Evolutionary conservation across 2,888 invertebrate species (phyloP), one percentile per base, ranked within the genome.

Genomic region (Auanema freiburgensis): DNA sequence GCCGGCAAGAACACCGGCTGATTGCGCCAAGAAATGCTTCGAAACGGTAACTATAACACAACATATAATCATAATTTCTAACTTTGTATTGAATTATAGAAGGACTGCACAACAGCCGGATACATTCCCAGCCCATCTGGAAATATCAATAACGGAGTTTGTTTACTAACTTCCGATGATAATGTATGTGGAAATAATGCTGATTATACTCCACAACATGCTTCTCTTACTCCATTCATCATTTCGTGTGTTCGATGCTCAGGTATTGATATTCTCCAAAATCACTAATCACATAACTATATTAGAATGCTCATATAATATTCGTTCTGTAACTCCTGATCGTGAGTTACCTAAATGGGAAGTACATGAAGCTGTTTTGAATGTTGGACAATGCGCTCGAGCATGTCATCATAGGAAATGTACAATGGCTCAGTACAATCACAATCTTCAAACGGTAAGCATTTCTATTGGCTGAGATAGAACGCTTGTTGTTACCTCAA

Each of bases 161-260:
- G 82, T 63, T 70, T 83, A 23, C 59, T 83, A 57, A 82, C 81
- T 14, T 72, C 77, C 4, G 79, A 81, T 52, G 74, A 70, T 50
- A 63, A 64, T 42, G 72, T 75, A 43, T 77, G 79, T 52, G 71
- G 65, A 43, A 74, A 76, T 53, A 60, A 70, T 16, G 74, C 69
- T 11, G 74, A 74, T 52, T 77, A 73, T 59, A 71, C 74, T 14
- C 79, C 82, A 14, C 82, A 82, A 63, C 80, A 83, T 66, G 79
- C 79, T 18, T 77, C 81, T 8, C 67, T 75, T 40, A 76, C 76
- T 50, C 80, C 82, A 24, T 83, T 82, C 63, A 71, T 83, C 40
- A 77, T 83, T 57, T 79, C 79, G 11, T 82, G 82, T 68, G 79
- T 82, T 33, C 56, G 72, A 68, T 82, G 82, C 68, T 71, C 83